Percentiles rank a stretch among this genome's conserved stretches.
phyloP scores from a whole-genome alignment of 2,113 vertebrate genomes.

The Marmota flaviventris region DNA sequence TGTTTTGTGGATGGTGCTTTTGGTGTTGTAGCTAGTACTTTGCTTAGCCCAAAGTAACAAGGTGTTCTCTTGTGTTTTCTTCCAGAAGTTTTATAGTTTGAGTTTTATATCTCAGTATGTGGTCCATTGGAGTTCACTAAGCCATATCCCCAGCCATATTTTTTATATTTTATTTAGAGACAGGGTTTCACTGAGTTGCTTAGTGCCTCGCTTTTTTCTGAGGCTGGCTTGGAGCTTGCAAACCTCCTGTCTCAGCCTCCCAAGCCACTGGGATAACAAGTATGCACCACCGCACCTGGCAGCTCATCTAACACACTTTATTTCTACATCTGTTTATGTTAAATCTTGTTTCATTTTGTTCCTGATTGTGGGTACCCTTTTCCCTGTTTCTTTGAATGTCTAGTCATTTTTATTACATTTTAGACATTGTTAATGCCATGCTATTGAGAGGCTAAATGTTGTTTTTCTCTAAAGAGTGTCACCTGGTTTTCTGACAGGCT shows the following conservation, averaged over 20 bases:
- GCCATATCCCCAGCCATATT: no score
- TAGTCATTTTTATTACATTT: slow-evolving; percentile 1
- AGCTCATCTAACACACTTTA: neutral
- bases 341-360: neutral
- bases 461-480: neutral
- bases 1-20: neutral
- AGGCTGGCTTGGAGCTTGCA: no score
- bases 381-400: neutral
- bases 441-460: neutral
- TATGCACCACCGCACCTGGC: no score
- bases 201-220: no score
- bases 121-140: neutral
- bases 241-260: no score
- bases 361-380: neutral
- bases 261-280: no score
- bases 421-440: neutral
- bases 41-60: neutral
- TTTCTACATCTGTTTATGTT: neutral
- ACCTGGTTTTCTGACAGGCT: neutral
- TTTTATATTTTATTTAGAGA: no score
- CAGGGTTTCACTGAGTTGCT: no score
- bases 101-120: neutral
- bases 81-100: neutral
- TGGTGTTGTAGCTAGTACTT: neutral
- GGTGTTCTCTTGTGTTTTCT: neutral